A percentile compares a stretch with the other conserved stretches of the same genome.
phyloP scores from a whole-genome alignment of 2,888 invertebrate genomes.

The Caradrina kadenii region DNA sequence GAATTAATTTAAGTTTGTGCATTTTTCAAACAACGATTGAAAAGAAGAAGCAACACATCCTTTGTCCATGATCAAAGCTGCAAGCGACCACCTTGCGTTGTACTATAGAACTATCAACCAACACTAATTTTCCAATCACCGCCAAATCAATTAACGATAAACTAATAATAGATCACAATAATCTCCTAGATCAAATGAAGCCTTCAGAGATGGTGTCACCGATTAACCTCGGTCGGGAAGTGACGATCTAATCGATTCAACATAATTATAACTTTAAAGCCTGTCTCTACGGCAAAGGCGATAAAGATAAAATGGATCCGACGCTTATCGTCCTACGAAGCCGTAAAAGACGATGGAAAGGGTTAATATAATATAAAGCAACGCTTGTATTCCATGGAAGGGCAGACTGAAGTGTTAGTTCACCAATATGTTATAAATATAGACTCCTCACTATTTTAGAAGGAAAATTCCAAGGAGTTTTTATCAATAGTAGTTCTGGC shows the following conservation, averaged over 20 bases:
- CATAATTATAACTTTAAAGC: slow-evolving; percentile 41
- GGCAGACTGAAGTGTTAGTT: neutral
- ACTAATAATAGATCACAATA: slow-evolving; percentile 36
- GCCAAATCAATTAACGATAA: slow-evolving; percentile 12
- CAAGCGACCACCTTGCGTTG: neutral
- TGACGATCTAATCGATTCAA: slow-evolving; percentile 31
- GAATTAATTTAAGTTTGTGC: too few species aligned
- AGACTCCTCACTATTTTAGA: neutral
- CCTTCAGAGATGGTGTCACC: slow-evolving; percentile 27
- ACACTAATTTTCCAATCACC: neutral
- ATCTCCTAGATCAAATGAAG: slow-evolving; percentile 31
- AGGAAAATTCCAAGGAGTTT: neutral
- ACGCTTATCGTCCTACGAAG: slow-evolving; percentile 31
- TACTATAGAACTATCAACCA: slow-evolving; percentile 3
- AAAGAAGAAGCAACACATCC: neutral
- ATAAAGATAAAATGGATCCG: slow-evolving; percentile 25
- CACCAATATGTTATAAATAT: neutral
- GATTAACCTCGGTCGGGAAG: slow-evolving; percentile 36
- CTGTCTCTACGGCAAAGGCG: neutral
- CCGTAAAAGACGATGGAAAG: slow-evolving; percentile 35
- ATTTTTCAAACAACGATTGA: neutral
- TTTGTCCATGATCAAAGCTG: slow-evolving; percentile 31
- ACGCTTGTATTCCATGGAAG: neutral
- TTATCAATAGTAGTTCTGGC: neutral
- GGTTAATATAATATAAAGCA: slow-evolving; percentile 9